phyloP scores from a whole-genome alignment of 2,113 vertebrate species.

The Diadophis punctatus region DNA sequence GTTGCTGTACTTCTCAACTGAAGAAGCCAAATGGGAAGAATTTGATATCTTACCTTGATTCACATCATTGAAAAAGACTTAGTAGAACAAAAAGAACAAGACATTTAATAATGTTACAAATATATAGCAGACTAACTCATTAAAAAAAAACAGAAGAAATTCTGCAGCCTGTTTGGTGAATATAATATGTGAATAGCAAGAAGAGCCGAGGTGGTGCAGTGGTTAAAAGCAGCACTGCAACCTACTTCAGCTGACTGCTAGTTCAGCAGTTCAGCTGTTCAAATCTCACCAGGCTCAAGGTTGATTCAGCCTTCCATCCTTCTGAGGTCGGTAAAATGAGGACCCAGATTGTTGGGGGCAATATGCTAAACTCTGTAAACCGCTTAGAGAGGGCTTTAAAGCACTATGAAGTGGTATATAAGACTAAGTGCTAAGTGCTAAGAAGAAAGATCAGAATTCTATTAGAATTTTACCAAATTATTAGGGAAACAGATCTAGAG shows the following conservation, averaged over 20 bases:
- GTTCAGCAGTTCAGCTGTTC: no score
- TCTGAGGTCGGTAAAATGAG: no score
- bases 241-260: no score
- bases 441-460: not conserved
- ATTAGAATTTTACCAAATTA: not conserved
- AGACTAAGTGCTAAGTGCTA: no score
- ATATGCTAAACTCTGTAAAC: no score
- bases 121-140: not conserved
- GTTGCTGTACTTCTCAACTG: not conserved
- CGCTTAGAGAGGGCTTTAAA: no score
- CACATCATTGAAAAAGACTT: not conserved
- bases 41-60: not conserved
- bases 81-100: not conserved
- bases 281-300: no score
- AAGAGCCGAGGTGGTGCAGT: no score
- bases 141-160: not conserved
- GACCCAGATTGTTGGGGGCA: no score
- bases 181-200: not conserved
- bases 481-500: not conserved
- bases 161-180: not conserved
- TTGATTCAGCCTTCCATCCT: no score
- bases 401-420: no score
- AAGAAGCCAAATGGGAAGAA: not conserved
- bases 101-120: not conserved
- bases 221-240: no score